Evolutionary conservation across 2,888 invertebrate species (phyloP).

Genomic region (Heliconius hortense): DNA sequence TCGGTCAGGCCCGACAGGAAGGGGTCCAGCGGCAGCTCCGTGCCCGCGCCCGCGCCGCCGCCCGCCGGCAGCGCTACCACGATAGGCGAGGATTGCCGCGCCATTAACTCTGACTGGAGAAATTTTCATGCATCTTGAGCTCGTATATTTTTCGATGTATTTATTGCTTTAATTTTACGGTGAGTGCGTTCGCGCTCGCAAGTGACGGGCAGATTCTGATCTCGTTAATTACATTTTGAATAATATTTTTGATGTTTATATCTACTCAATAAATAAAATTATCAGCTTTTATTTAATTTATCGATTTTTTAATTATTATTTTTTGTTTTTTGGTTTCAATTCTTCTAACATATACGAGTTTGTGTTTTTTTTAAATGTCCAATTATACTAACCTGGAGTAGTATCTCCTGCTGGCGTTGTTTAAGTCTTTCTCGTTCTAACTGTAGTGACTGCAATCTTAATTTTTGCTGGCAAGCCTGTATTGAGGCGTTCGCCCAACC

Average conservation of each 20-base stretch:
- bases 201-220: conserved; percentile 22
- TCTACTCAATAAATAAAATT: neutral
- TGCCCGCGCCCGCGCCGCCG: conserved; percentile 77
- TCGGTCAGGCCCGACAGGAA: conserved; percentile 91
- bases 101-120: conserved; percentile 87
- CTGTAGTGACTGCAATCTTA: conserved; percentile 91
- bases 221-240: conserved; percentile 19
- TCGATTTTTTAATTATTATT: neutral
- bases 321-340: neutral
- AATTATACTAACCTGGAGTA: conserved; percentile 86
- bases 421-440: conserved; percentile 94
- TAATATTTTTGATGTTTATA: conserved; percentile 1
- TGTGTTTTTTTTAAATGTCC: neutral
- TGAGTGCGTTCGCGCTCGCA: conserved; percentile 31
- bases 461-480: conserved; percentile 87
- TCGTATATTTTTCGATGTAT: conserved; percentile 36
- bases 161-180: conserved; percentile 39
- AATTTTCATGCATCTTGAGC: conserved; percentile 43
- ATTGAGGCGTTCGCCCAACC: conserved; percentile 83
- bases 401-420: conserved; percentile 94
- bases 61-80: conserved; percentile 69
- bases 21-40: conserved; percentile 88
- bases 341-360: neutral
- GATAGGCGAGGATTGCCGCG: conserved; percentile 81
- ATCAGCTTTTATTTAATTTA: neutral